These are phyloP conservation scores for cattle (Bos taurus) DNA, from an alignment of 2,113 vertebrate species.

Conservation along the genomic window ARS-UCD2.0 NC_037345.1:39808001-39808500, in stretches of 20 bases:
- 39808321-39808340: neutral
- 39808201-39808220: neutral
- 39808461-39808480: neutral
- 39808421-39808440: neutral
- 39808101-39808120: neutral
- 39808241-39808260: neutral
- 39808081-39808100: neutral
- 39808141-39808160: neutral
- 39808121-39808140: neutral
- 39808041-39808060: neutral
- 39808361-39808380: neutral
- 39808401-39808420: neutral
- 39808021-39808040: neutral
- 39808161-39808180: neutral
- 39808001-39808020: neutral
- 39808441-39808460: neutral
- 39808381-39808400: neutral
- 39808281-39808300: neutral
- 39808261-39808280: neutral
- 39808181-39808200: neutral
- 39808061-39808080: neutral
- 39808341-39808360: neutral
- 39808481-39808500: neutral
- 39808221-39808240: neutral
- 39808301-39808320: neutral